Evolutionary conservation across 2,888 invertebrate species (phyloP).

Genomic region (Sinelater perroti): DNA sequence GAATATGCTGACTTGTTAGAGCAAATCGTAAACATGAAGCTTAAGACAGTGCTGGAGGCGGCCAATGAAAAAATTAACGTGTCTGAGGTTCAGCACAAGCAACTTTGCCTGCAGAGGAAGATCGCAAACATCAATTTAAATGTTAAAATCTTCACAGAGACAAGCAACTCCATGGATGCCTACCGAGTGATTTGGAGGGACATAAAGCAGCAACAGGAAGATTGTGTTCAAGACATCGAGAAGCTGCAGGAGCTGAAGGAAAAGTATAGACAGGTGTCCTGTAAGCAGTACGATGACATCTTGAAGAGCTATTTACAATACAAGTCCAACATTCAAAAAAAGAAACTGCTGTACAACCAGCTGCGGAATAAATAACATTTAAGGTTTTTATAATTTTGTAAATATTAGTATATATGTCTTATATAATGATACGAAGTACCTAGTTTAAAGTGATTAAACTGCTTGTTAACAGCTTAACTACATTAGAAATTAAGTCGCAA

Average conservation of each 20-base stretch:
- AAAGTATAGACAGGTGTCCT: conserved; percentile 57
- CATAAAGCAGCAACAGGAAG: conserved; percentile 56
- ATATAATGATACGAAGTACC: too few species aligned
- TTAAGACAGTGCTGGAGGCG: conserved; percentile 50
- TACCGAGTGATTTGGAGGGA: conserved; percentile 56
- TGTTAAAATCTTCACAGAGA: conserved; percentile 60
- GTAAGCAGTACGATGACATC: conserved; percentile 60
- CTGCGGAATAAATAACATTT: neutral
- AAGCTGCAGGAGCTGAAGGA: conserved; percentile 55
- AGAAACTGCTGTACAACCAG: conserved; percentile 7
- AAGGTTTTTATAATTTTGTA: too few species aligned
- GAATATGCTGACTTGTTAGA: conserved; percentile 52
- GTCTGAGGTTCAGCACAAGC: conserved; percentile 53
- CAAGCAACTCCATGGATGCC: conserved; percentile 57
- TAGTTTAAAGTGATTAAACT: too few species aligned
- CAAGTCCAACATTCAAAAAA: conserved; percentile 57
- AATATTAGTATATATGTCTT: too few species aligned
- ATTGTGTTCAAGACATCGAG: conserved; percentile 55
- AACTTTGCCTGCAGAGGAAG: conserved; percentile 55
- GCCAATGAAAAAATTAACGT: conserved; percentile 54
- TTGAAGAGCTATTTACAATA: conserved; percentile 58
- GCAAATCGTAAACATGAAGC: conserved; percentile 55
- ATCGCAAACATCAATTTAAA: conserved; percentile 48
- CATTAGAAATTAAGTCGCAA: too few species aligned
- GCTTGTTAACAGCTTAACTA: too few species aligned